These are phyloP conservation scores for Zaprionus ornatus DNA, from an alignment of 1,140 invertebrate genomes.

Conservation along the genomic window DNA sequence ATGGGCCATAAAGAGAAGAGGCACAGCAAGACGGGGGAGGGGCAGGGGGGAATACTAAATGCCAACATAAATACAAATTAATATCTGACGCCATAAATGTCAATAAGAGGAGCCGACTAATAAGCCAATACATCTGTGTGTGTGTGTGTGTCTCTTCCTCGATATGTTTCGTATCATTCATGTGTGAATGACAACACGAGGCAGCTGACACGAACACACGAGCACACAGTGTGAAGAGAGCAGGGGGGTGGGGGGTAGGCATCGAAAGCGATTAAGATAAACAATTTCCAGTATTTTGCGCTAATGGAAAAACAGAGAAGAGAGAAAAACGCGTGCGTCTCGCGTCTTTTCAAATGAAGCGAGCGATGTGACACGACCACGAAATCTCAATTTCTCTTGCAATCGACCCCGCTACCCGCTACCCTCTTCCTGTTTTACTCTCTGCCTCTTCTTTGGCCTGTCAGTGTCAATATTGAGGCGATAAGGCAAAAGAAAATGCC, in stretches of 20 bases:
- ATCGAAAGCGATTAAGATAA: slow-evolving; percentile 72
- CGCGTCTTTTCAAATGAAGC: slow-evolving; percentile 55
- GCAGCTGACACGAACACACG: background rate
- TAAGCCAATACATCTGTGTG: slow-evolving; percentile 28
- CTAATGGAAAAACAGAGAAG: slow-evolving; percentile 52
- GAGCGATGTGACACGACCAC: slow-evolving; percentile 66
- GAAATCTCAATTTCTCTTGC: slow-evolving; percentile 46
- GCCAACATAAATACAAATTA: slow-evolving; percentile 52
- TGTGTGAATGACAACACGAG: slow-evolving; percentile 51
- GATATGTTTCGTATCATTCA: slow-evolving; percentile 53
- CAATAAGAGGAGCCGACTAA: slow-evolving; percentile 48
- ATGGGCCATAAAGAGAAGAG: background rate
- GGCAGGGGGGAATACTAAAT: slow-evolving; percentile 21
- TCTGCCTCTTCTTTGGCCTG: slow-evolving; percentile 16
- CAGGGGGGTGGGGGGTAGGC: slow-evolving; percentile 8
- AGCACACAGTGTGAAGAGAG: background rate
- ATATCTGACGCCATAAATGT: slow-evolving; percentile 49
- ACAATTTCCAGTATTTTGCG: slow-evolving; percentile 62
- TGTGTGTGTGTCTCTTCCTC: background rate
- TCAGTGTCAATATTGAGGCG: slow-evolving; percentile 52
- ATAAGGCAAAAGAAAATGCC: slow-evolving; percentile 48
- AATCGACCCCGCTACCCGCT: background rate
- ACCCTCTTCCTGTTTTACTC: background rate
- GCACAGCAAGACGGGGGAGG: background rate
- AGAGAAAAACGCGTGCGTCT: slow-evolving; percentile 11